Evolutionary conservation across 2,797 vertebrate species (phyloP).

Genomic region (Enteromius radiatus): DNA sequence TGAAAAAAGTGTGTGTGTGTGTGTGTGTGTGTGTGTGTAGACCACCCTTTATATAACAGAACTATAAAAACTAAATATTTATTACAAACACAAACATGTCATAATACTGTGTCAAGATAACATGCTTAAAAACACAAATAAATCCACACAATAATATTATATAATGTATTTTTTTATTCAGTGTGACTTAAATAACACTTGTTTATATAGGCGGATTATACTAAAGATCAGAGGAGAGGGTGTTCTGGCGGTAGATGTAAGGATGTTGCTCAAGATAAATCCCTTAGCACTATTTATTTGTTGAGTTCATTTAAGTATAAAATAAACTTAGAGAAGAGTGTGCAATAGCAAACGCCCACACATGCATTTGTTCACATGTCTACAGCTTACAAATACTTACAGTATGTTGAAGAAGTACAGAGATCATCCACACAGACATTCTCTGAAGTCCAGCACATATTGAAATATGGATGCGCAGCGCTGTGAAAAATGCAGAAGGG

Average conservation of each 20-base stretch:
- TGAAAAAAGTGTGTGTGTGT: too few relatives aligned
- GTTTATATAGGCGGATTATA: slow-evolving; percentile 7
- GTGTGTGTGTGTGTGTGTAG: not conserved
- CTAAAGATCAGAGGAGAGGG: slow-evolving; percentile 24
- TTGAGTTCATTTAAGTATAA: slow-evolving; percentile 46
- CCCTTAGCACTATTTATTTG: slow-evolving; percentile 29
- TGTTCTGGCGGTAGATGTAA: slow-evolving; percentile 29
- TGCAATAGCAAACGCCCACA: slow-evolving; percentile 38
- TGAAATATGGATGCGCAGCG: not conserved
- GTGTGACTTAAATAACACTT: slow-evolving; percentile 1
- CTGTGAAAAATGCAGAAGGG: slow-evolving; percentile 10
- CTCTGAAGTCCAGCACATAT: slow-evolving; percentile 12
- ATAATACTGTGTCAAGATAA: slow-evolving; percentile 1
- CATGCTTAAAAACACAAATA: not conserved
- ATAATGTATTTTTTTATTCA: not conserved
- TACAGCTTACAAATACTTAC: slow-evolving; percentile 30
- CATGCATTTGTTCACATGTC: slow-evolving; percentile 24
- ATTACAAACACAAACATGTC: slow-evolving; percentile 14
- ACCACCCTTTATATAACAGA: not conserved
- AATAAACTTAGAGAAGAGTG: slow-evolving; percentile 42
- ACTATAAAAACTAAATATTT: not conserved
- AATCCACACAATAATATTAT: not conserved
- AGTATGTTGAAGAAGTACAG: not conserved
- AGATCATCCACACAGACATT: slow-evolving; percentile 21
- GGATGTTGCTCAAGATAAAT: slow-evolving; percentile 25